Evolutionary conservation across 2,888 invertebrate species (phyloP), one percentile per base, ranked within the genome.

Genomic region (Morinoia aosen): DNA sequence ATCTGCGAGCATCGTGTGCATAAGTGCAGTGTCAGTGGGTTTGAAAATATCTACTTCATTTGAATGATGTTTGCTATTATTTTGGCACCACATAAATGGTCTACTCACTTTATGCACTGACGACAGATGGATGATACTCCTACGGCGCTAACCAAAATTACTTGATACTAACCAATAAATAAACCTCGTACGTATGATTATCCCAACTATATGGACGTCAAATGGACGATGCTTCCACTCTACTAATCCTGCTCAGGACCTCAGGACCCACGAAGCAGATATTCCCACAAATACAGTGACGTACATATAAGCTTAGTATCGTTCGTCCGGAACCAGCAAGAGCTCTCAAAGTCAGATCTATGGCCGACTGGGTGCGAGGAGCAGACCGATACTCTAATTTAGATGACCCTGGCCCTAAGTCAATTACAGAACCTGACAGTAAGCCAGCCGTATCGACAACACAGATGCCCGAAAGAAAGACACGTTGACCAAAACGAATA

Each of bases 371-470:
- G 39, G 90, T 19, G 90, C 40, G 48, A 40, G 40, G 25, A 90
- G 48, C 48, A 39, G 90, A 90, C 90, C 90, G 90, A 48, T 40
- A 90, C 40, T 40, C 90, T 90, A 90, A 90, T 90, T 90, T 90
- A 90, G 90, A 90, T 90, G 90, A 40, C 90, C 90, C 12, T 8
- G 90, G 90, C 90, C 90, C 90, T 90, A 40, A 90, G 40, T 90
- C 90, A 90, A 39, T 90, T 90, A 90, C 90, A 16, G 90, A 90
- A 14, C 11, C 90, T 48, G 90, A 90, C 90, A 40, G 40, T 90
- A 14, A 2, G 1, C 48, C 40, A 8, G 90, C 39, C 76, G 76
- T 76, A 76, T 76, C 76, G 76, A 76, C 76, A 76, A 33, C 76
- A 76, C 76, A 76, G 76, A 8, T 76, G 76, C 76, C 76, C 76